A percentile compares a stretch with the other conserved stretches of the same genome.
Conservation (phyloP, 2,888 invertebrate genomes). For the Pristionchus japonicus region DNA sequence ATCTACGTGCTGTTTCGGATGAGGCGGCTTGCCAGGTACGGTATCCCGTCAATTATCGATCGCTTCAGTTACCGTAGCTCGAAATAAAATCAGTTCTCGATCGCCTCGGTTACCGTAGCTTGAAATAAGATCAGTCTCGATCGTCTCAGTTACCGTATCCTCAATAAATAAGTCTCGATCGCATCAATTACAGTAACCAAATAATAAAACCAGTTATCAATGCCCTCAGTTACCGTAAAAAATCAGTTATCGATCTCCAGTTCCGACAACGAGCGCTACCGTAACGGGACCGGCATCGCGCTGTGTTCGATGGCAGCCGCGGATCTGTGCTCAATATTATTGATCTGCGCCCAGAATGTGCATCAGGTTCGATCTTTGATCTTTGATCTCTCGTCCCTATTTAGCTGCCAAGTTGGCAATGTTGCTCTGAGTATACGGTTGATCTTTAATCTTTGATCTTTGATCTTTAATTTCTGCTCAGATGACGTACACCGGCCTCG, state of each 20-base stretch:
- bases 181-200: background rate
- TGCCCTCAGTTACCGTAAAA: background rate
- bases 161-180: too few species aligned
- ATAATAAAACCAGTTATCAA: background rate
- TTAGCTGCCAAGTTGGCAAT: background rate
- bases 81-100: background rate
- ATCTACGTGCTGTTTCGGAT: slow-evolving; percentile 48
- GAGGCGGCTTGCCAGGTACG: slow-evolving; percentile 43
- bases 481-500: slow-evolving; percentile 39
- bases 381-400: background rate
- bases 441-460: background rate
- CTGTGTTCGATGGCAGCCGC: slow-evolving; percentile 56
- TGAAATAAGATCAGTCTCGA: background rate
- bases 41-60: background rate
- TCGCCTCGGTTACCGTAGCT: too few species aligned
- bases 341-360: slow-evolving; percentile 54
- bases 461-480: background rate
- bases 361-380: slow-evolving; percentile 46
- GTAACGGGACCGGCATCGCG: slow-evolving; percentile 56
- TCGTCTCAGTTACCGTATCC: background rate
- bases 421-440: too few species aligned
- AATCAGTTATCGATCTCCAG: slow-evolving; percentile 1
- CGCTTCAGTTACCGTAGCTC: background rate
- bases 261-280: slow-evolving; percentile 53
- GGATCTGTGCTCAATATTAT: slow-evolving; percentile 53